Evolutionary conservation across 2,888 invertebrate genomes (phyloP), one percentile per base, ranked within the genome.

Genomic region (Anarsia innoxiella): DNA sequence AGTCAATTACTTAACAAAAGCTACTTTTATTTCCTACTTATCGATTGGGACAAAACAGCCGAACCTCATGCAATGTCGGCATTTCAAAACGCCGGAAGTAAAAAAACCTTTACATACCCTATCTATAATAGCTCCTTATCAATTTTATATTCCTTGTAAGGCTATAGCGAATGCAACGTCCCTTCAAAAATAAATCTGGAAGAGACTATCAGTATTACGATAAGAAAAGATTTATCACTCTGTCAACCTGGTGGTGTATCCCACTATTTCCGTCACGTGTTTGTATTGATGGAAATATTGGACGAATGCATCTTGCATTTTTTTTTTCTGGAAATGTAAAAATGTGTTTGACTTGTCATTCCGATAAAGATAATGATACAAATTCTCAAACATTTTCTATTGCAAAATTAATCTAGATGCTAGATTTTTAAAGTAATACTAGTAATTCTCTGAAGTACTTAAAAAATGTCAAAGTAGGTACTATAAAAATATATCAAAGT

Each of bases 91-190:
- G 60, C 48, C 45, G 57, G 51, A 44, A 54, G 38, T 56, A 59
- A 59, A 57, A 73, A 67, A 66, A 53, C 55, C 60, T 56, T 60
- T 58, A 54, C 51, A 57, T 56, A 56, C 57, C 51, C 58, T 69
- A 66, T 67, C 67, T 66, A 41, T 66, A 62, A 66, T 66, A 55
- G 54, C 44, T 49, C 60, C 75, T 82, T 83, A 83, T 83, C 82
- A 75, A 77, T 69, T 76, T 79, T 78, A 72, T 79, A 65, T 59
- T 60, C 61, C 53, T 62, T 58, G 64, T 47, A 53, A 57, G 59
- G 53, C 53, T 67, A 69, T 49, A 66, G 63, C 59, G 64, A 67
- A 69, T 62, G 70, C 68, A 66, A 65, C 62, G 62, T 56, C 56
- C 70, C 67, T 64, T 53, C 48, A 65, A 66, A 56, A 56, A 66